Evolutionary conservation across 2,888 invertebrate species (phyloP).

Genomic region (Dynastes hyllus): DNA sequence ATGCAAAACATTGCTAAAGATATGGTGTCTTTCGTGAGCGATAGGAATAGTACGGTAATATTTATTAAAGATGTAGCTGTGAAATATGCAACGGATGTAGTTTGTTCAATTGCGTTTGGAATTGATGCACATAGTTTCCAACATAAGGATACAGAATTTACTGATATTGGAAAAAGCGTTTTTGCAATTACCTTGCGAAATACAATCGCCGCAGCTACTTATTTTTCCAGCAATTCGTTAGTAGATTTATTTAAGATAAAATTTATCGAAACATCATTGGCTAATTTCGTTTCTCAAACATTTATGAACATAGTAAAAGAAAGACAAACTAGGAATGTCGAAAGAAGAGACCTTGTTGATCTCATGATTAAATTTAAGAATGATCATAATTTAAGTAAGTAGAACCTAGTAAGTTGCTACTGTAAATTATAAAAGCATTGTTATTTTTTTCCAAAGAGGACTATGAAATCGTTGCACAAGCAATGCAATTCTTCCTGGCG

Average conservation of each 20-base stretch:
- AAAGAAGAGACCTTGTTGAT: slow-evolving; percentile 71
- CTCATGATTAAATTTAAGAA: slow-evolving; percentile 66
- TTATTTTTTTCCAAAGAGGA: slow-evolving; percentile 67
- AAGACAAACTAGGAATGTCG: slow-evolving; percentile 61
- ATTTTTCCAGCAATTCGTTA: slow-evolving; percentile 53
- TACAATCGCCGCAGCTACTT: background rate
- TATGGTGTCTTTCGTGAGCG: slow-evolving; percentile 4
- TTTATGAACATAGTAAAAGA: slow-evolving; percentile 64
- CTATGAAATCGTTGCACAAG: slow-evolving; percentile 75
- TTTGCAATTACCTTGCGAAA: background rate
- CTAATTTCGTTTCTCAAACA: slow-evolving; percentile 63
- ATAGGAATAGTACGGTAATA: background rate
- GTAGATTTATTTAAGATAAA: slow-evolving; percentile 64
- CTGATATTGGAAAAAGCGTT: slow-evolving; percentile 62
- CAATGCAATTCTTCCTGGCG: slow-evolving; percentile 76
- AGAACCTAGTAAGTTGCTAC: background rate
- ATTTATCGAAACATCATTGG: slow-evolving; percentile 62
- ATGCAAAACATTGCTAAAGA: background rate
- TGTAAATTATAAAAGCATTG: background rate
- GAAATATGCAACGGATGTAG: slow-evolving; percentile 53
- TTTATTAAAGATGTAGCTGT: background rate
- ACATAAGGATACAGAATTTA: slow-evolving; percentile 66
- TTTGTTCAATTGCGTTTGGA: slow-evolving; percentile 71
- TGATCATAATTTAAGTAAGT: slow-evolving; percentile 58
- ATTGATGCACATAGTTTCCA: slow-evolving; percentile 68